Base-by-base conservation (phyloP, 2,113 vertebrate species). In the Mustela nigripes region DNA sequence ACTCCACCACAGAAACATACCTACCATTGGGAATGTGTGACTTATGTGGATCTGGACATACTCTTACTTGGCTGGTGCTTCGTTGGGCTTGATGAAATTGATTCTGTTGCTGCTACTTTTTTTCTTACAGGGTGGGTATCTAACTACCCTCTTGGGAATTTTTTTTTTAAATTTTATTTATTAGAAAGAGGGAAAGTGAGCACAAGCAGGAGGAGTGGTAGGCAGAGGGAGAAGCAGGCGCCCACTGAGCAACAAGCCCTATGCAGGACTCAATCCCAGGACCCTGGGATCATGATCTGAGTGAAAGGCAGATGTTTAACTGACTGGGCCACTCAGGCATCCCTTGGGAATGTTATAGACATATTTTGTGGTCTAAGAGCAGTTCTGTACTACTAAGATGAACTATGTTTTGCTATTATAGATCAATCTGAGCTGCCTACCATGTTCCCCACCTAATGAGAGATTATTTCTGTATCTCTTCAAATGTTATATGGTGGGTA, bases 391-490 rank as follows among this genome's bases (percentile, higher is more conserved):
- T 33, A 56, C 36, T 89, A 83, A 97, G 50, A 33, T 69, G 86
- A 90, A 36, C 81, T 65, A 10, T 65, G 21, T 86, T 95, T 92
- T 86, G 26, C 33, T 93, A 85, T 69, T 74, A 48, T 7, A 69
- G 69, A 67, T 79, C 65, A 83, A 74, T 95, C 26, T 63, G 36
- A 87, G 36, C n/a, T 94, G 11, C 80, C 91, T 93, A 82, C 39
- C 15, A 31, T 53, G 85, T 78, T 56, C 15, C 71, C 39, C 45
- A 73, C 15, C 39, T 65, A 73, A 4, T 74, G 45, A 74, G 81
- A 36, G 67, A 56, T 93, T 58, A 69, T 83, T 96, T 91, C 79
- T 48, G 36, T 79, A 39, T 78, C 39, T 96, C 84, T 96, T 96
- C 28, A 90, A 86, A 82, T 94, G 80, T 69, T 87, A 91, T 48